phyloP scores from a whole-genome alignment of 2,113 vertebrate genomes.

The Hassar affinis region DNA sequence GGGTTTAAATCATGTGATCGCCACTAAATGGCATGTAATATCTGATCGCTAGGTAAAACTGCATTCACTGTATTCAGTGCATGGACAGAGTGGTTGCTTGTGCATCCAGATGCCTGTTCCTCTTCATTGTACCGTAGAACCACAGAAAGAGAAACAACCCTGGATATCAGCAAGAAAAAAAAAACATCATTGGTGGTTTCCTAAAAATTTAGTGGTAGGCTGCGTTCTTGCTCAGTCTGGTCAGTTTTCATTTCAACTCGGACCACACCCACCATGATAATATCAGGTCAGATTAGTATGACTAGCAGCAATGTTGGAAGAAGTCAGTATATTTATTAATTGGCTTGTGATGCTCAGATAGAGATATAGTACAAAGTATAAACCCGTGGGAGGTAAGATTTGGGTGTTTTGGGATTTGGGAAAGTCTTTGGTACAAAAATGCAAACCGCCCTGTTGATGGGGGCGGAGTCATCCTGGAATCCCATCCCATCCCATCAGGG shows the following conservation, averaged over 20 bases:
- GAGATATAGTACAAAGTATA: too few species aligned
- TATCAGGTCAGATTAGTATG: background rate
- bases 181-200: background rate
- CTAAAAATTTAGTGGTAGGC: background rate
- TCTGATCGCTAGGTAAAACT: background rate
- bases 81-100: conserved; percentile 40
- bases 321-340: background rate
- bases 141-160: conserved; percentile 71
- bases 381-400: too few species aligned
- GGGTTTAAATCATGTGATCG: background rate
- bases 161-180: conserved; percentile 45
- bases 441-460: background rate
- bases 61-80: background rate
- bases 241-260: background rate
- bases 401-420: too few species aligned
- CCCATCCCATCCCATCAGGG: too few species aligned
- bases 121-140: conserved; percentile 57
- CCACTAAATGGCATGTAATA: background rate
- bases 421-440: background rate
- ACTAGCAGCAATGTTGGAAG: background rate
- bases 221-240: background rate
- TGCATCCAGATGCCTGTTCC: conserved; percentile 33
- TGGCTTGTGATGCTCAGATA: too few species aligned
- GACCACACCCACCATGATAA: background rate
- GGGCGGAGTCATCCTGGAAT: too few species aligned